phyloP scores from a whole-genome alignment of 2,888 invertebrate species.

The Mycalesis mineus region DNA sequence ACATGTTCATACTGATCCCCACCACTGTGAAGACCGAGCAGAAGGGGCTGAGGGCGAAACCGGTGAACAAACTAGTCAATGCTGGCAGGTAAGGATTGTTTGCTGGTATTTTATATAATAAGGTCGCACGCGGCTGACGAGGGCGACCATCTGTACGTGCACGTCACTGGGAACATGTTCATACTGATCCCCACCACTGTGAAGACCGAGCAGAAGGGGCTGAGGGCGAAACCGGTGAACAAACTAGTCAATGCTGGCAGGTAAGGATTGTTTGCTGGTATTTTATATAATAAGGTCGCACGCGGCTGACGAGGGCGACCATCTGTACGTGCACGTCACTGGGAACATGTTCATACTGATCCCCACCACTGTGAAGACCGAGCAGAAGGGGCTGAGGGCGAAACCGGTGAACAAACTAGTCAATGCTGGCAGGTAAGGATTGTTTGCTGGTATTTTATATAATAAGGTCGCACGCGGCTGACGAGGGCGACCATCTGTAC shows the following conservation, averaged over 20 bases:
- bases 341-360: slow-evolving; percentile 97
- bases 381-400: slow-evolving; percentile 58
- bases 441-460: no score
- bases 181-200: slow-evolving; percentile 87
- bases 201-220: slow-evolving; percentile 71
- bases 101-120: no score
- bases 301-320: slow-evolving; percentile 70
- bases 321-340: slow-evolving; percentile 96
- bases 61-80: slow-evolving; percentile 61
- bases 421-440: slow-evolving; percentile 63
- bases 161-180: slow-evolving; percentile 97
- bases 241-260: slow-evolving; percentile 66
- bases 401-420: slow-evolving; percentile 60
- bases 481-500: slow-evolving; percentile 89
- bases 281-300: no score
- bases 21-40: slow-evolving; percentile 79
- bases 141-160: slow-evolving; percentile 93
- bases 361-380: slow-evolving; percentile 80
- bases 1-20: slow-evolving; percentile 94
- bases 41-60: slow-evolving; percentile 50
- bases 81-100: slow-evolving; percentile 51
- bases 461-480: no score
- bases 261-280: slow-evolving; percentile 34
- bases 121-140: slow-evolving; percentile 1
- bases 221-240: slow-evolving; percentile 51